Conservation (phyloP, 2,113 vertebrate species). For the Scytalopus superciliaris region DNA sequence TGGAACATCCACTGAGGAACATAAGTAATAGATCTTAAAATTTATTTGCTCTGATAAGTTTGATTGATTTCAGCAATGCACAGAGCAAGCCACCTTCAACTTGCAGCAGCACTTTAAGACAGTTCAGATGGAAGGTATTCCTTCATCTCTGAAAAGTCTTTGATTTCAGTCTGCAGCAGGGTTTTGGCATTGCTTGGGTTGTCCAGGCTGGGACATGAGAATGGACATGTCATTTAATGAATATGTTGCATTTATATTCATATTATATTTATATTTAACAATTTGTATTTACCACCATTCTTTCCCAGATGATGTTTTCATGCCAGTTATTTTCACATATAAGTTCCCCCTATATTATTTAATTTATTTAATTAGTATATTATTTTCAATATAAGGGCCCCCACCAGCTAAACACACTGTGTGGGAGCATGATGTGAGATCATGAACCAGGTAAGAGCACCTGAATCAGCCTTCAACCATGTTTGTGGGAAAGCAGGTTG, state of each 20-base stretch:
- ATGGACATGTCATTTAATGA: fast-evolving
- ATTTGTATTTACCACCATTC: neutral
- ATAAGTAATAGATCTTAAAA: neutral
- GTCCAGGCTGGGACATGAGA: neutral
- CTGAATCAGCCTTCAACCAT: fast-evolving
- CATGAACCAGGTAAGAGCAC: fast-evolving
- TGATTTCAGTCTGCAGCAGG: neutral
- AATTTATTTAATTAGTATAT: neutral
- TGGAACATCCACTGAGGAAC: neutral
- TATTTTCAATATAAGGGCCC: fast-evolving
- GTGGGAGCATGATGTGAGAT: fast-evolving
- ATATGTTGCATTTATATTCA: neutral
- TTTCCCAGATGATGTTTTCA: neutral
- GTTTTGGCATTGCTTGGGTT: neutral
- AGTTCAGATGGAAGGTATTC: neutral
- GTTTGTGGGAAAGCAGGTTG: neutral
- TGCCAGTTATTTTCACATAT: fast-evolving
- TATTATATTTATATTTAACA: too few species aligned
- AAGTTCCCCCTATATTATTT: neutral
- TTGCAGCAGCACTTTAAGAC: fast-evolving
- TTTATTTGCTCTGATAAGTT: neutral
- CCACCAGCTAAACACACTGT: fast-evolving
- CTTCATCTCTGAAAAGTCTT: neutral
- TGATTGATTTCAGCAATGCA: neutral
- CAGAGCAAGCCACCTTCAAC: neutral